phyloP scores from a whole-genome alignment of 2,113 vertebrate genomes.

The Nannobrachium achirus region DNA sequence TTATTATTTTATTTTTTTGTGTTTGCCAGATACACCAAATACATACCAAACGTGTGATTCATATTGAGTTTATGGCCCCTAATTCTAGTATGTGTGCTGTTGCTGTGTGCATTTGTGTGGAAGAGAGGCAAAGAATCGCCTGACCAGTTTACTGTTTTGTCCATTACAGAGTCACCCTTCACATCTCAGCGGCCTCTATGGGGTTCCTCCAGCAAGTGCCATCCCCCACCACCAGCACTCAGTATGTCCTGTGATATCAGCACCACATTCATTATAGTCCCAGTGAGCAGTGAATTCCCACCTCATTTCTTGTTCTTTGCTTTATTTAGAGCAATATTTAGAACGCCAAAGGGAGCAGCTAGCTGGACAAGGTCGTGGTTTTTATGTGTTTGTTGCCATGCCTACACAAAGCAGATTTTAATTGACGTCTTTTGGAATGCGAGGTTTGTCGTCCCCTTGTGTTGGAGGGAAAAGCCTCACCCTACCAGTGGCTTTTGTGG shows the following conservation, averaged over 20 bases:
- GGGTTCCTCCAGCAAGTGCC: slow-evolving; percentile 78
- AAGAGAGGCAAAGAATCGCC: slow-evolving; percentile 5
- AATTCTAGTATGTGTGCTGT: accelerated
- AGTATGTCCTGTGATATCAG: slow-evolving; percentile 74
- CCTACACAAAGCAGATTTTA: too few species aligned
- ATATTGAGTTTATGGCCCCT: slow-evolving; percentile 40
- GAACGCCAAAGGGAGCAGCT: background rate
- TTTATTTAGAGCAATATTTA: background rate
- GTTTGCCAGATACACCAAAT: too few species aligned
- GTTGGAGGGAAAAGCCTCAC: background rate
- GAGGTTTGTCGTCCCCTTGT: background rate
- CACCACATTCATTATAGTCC: slow-evolving; percentile 5
- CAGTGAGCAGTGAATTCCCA: background rate
- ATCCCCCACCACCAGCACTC: slow-evolving; percentile 88
- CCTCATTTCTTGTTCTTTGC: slow-evolving; percentile 15
- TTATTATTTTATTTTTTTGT: too few species aligned
- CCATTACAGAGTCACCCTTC: slow-evolving; percentile 86
- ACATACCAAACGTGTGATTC: slow-evolving; percentile 57
- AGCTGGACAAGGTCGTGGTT: background rate
- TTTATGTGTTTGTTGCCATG: background rate
- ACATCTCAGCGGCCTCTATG: slow-evolving; percentile 88
- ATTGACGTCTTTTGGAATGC: too few species aligned
- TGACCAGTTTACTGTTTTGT: slow-evolving; percentile 52
- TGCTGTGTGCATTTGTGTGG: background rate
- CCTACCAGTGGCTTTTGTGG: background rate